These are phyloP conservation scores for Drosophila lacertosa DNA, from an alignment of 1,140 invertebrate genomes.

Conservation along the genomic window DNA sequence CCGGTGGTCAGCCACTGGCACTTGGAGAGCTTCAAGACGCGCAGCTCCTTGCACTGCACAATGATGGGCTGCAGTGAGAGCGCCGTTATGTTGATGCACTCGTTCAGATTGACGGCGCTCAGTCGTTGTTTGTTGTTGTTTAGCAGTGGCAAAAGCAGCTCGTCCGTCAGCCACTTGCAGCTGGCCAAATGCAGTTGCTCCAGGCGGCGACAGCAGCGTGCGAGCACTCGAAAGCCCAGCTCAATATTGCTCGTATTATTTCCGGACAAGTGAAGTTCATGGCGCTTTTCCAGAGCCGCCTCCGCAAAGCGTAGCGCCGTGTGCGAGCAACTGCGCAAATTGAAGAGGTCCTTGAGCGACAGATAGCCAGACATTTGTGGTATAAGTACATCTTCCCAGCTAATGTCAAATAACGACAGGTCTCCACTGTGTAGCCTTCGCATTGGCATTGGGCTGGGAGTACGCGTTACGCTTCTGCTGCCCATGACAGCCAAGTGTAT, in stretches of 20 bases:
- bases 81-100: conserved; percentile 85
- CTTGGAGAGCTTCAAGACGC: conserved; percentile 85
- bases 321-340: conserved; percentile 85
- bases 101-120: conserved; percentile 85
- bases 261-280: conserved; percentile 67
- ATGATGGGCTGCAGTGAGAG: conserved; percentile 86
- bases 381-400: conserved; percentile 86
- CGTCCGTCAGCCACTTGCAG: conserved; percentile 84
- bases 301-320: conserved; percentile 67
- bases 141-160: conserved; percentile 85
- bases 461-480: conserved; percentile 5
- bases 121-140: conserved; percentile 84
- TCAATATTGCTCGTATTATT: conserved; percentile 67
- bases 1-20: conserved; percentile 86
- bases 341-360: conserved; percentile 85
- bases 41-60: conserved; percentile 85
- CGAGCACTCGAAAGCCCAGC: conserved; percentile 84
- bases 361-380: conserved; percentile 84
- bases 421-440: conserved; percentile 6
- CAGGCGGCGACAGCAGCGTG: conserved; percentile 84
- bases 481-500: conserved; percentile 59
- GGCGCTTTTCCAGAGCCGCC: conserved; percentile 50
- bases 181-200: conserved; percentile 85
- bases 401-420: conserved; percentile 85
- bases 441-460: conserved; percentile 33